phyloP scores from a whole-genome alignment of 2,797 vertebrate genomes.

The Setipinna tenuifilis region DNA sequence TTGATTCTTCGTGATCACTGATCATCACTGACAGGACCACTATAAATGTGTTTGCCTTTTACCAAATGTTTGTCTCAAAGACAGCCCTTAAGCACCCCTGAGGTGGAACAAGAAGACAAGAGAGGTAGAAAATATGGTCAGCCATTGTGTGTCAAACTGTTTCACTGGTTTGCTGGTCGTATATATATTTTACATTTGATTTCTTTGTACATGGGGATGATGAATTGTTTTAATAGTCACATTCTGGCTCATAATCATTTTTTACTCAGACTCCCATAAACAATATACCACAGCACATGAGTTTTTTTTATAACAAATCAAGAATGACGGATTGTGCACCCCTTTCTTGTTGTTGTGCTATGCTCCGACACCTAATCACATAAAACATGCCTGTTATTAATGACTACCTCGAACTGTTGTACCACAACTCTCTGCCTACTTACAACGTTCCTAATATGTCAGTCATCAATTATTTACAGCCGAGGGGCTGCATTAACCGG shows the following conservation, averaged over 20 bases:
- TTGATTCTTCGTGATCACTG: too few relatives aligned
- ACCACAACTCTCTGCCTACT: constrained; percentile 11
- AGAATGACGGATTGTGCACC: not conserved
- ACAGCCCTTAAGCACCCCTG: not conserved
- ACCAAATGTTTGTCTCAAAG: not conserved
- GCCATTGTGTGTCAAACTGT: not conserved
- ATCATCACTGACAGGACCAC: not conserved
- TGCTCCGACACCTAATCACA: not conserved
- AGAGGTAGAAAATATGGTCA: not conserved
- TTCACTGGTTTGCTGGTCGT: not conserved
- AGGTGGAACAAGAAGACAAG: too few relatives aligned
- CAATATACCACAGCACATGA: not conserved
- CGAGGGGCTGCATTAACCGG: not conserved
- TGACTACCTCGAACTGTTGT: not conserved
- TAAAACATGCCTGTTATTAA: not conserved
- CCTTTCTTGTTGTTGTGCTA: not conserved
- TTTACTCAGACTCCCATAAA: not conserved
- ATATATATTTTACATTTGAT: not conserved
- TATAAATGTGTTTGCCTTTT: not conserved
- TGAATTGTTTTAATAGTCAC: not conserved
- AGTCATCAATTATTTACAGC: constrained; percentile 18
- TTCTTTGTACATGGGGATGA: not conserved
- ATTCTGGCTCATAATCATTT: not conserved
- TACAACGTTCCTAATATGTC: constrained; percentile 21
- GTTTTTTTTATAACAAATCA: not conserved